Conservation (phyloP, 2,888 invertebrate genomes). For the Hirtodrosophila duncani region DNA sequence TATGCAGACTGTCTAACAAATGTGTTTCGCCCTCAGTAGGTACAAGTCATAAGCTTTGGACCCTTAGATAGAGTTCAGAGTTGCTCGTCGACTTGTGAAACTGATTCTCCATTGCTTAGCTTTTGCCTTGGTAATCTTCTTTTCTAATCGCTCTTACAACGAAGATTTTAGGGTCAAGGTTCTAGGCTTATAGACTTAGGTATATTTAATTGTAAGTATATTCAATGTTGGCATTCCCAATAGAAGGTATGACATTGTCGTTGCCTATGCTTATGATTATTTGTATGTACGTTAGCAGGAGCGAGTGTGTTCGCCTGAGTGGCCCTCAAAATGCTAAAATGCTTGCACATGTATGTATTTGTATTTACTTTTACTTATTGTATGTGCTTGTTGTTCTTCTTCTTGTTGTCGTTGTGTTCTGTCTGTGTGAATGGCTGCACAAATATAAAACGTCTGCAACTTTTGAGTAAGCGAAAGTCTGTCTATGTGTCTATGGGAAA, state of each 20-base stretch:
- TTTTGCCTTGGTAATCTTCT: too few relatives aligned
- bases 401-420: constrained; percentile 17
- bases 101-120: too few relatives aligned
- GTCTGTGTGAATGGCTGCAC: constrained; percentile 68
- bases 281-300: constrained; percentile 8
- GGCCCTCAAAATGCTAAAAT: constrained; percentile 49
- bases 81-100: too few relatives aligned
- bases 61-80: too few relatives aligned
- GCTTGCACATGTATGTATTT: constrained; percentile 50
- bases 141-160: too few relatives aligned
- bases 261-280: neutral
- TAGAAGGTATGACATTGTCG: neutral
- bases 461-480: constrained; percentile 32
- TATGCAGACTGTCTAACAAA: too few relatives aligned
- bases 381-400: constrained; percentile 7
- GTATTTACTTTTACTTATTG: constrained; percentile 30
- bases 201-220: neutral
- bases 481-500: constrained; percentile 21
- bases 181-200: too few relatives aligned
- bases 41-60: too few relatives aligned
- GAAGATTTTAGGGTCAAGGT: too few relatives aligned
- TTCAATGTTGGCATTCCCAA: too few relatives aligned
- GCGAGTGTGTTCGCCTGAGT: constrained; percentile 32
- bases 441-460: constrained; percentile 66
- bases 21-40: too few relatives aligned